Conservation (phyloP, 2,113 vertebrate genomes). For the Pampusana beccarii region DNA sequence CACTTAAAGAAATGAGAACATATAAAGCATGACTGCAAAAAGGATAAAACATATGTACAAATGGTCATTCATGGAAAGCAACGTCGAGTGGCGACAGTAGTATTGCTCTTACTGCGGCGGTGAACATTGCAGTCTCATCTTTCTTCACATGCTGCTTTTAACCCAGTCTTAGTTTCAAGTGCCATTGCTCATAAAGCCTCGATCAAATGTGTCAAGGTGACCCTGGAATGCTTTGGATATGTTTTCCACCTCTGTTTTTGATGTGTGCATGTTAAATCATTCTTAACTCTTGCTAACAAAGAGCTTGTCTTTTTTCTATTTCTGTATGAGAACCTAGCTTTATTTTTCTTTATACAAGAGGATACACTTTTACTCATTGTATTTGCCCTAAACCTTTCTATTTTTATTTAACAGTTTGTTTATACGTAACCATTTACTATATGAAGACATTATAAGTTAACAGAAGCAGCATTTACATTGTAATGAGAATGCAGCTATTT, state of each 20-base stretch:
- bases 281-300: neutral
- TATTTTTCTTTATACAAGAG: neutral
- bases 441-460: neutral
- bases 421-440: neutral
- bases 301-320: neutral
- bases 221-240: neutral
- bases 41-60: neutral
- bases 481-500: constrained; percentile 19
- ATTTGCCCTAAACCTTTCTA: neutral
- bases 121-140: neutral
- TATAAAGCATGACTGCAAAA: neutral
- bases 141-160: neutral
- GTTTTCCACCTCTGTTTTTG: neutral
- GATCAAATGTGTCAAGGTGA: neutral
- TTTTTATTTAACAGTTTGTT: neutral
- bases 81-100: neutral
- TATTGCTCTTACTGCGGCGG: neutral
- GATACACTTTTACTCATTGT: neutral
- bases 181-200: neutral
- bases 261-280: neutral
- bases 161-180: neutral
- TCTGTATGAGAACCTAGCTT: neutral
- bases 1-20: neutral
- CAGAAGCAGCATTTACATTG: constrained; percentile 12
- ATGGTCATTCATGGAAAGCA: neutral